Conservation (phyloP, 1,140 invertebrate species). For the Brachionus manjavacas region DNA sequence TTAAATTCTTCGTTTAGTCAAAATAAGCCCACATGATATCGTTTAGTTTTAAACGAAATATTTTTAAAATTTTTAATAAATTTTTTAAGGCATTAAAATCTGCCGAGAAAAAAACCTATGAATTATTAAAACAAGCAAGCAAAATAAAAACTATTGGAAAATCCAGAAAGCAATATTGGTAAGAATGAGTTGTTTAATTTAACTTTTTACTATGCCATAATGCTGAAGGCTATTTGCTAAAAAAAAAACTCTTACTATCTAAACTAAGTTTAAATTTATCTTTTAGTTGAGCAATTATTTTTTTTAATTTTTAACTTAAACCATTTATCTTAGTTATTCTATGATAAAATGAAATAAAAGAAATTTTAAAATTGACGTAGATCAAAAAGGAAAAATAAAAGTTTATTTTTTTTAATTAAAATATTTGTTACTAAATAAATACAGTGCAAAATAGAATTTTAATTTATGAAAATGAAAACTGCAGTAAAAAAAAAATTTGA, state of each 20-base stretch:
- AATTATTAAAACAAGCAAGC: constrained; percentile 79
- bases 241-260: neutral
- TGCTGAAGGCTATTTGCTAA: neutral
- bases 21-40: neutral
- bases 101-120: constrained; percentile 88
- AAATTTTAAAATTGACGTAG: too few relatives aligned
- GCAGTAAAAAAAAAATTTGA: neutral
- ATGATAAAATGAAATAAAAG: too few relatives aligned
- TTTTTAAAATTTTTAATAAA: neutral
- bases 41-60: neutral
- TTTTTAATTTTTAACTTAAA: too few relatives aligned
- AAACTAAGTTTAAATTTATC: neutral
- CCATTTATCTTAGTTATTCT: too few relatives aligned
- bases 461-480: too few relatives aligned
- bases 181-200: constrained; percentile 13
- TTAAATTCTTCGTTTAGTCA: neutral
- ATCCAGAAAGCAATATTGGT: constrained; percentile 70
- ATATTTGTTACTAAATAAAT: too few relatives aligned
- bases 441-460: too few relatives aligned
- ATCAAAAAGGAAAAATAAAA: too few relatives aligned
- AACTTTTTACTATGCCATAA: neutral
- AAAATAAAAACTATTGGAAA: constrained; percentile 74
- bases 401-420: too few relatives aligned
- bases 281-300: neutral
- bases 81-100: constrained; percentile 74